Conservation (phyloP, 2,113 vertebrate species). For the rat (Rattus norvegicus) region GRCr8 NC_086024.1:132609001-132609500, state of each 20-base stretch:
- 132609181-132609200: background rate
- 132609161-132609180: background rate
- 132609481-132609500: background rate
- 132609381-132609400: background rate
- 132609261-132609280: background rate
- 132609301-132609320: too few species aligned
- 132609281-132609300: background rate
- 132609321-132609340: background rate
- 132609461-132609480: background rate
- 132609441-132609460: too few species aligned
- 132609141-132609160: background rate
- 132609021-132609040: background rate
- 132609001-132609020: background rate
- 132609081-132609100: background rate
- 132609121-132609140: background rate
- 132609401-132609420: rapidly evolving
- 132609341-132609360: rapidly evolving
- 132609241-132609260: background rate
- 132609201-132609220: background rate
- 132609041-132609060: background rate
- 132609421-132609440: rapidly evolving
- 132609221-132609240: background rate
- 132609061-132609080: rapidly evolving
- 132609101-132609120: rapidly evolving
- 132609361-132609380: rapidly evolving